These are phyloP conservation scores for Mactra quadrangularis DNA, from an alignment of 1,140 invertebrate genomes.

Conservation along the genomic window DNA sequence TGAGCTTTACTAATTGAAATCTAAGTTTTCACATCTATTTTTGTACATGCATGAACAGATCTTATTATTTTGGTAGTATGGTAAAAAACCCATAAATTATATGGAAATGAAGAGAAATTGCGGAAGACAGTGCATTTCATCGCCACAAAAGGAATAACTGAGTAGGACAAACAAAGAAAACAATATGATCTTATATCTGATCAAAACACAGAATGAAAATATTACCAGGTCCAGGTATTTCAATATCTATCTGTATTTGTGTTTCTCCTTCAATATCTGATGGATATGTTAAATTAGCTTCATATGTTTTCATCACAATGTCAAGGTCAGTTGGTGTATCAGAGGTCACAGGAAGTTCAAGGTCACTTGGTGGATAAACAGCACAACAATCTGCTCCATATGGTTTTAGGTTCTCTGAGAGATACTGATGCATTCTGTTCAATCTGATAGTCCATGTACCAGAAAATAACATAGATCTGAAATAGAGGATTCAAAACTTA, in stretches of 20 bases:
- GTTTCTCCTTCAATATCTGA: conserved; percentile 61
- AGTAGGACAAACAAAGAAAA: too few relatives aligned
- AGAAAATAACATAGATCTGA: conserved; percentile 67
- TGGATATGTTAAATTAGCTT: conserved; percentile 67
- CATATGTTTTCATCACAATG: conserved; percentile 72
- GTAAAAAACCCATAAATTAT: too few relatives aligned
- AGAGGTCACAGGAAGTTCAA: conserved; percentile 58
- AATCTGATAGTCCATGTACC: conserved; percentile 74
- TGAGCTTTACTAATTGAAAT: too few relatives aligned
- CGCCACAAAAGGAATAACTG: too few relatives aligned
- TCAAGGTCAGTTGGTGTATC: conserved; percentile 59
- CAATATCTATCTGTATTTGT: conserved; percentile 51
- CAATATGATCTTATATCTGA: too few relatives aligned
- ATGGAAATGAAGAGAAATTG: too few relatives aligned
- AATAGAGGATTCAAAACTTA: too few relatives aligned
- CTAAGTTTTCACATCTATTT: too few relatives aligned
- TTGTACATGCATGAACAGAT: too few relatives aligned
- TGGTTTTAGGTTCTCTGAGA: conserved; percentile 69
- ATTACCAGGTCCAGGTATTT: conserved; percentile 19
- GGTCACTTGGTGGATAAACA: conserved; percentile 72
- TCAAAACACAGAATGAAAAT: too few relatives aligned
- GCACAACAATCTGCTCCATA: conserved; percentile 77
- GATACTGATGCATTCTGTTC: conserved; percentile 75
- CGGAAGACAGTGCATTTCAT: too few relatives aligned
- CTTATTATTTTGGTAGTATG: too few relatives aligned